Base-by-base conservation (phyloP, 2,888 invertebrate genomes). In the Agrotis ipsilon region DNA sequence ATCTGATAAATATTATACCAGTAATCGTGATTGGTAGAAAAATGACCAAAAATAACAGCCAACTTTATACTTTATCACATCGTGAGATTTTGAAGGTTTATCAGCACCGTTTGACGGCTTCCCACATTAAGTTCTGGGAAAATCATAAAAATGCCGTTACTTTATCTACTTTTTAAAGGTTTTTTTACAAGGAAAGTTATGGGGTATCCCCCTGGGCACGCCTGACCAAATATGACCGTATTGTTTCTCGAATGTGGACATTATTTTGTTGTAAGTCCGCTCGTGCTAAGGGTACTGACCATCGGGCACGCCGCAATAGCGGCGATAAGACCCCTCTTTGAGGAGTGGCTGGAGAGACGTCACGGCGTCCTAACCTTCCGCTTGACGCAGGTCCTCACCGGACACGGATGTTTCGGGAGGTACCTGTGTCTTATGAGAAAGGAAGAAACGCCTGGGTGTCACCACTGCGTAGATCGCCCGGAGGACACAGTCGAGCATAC, bases 151-250 rank as follows among this genome's bases (percentile, higher is more conserved):
- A 68, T 21, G 27, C 27, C 54, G 63, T 79, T 58, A 73, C 66
- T 74, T 82, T 83, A 84, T 82, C 70, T 72, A 14, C 21, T 21
- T 72, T 84, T 84, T 84, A 68, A 82, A 76, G 67, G 76, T 27
- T 80, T 79, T 78, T 84, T 84, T 84, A 84, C 70, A 75, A 59
- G 78, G 61, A 9, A 52, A 65, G 70, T 82, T 82, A 83, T 76
- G 27, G 54, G 66, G 21, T 45, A 69, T 63, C 59, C 84, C 68
- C 75, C 19, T 24, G 60, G 52, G 78, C 32, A 59, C 54, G 49
- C 55, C 32, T 59, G 61, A 51, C 24, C 19, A 59, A 63, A 72
- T 75, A 63, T 58, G 65, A 67, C 21, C 58, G 57, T 68, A 72
- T 68, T 80, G 70, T 80, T 39, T 9, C 45, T 32, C 13, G 52